Percentiles rank a stretch among this genome's conserved stretches.
Conservation (phyloP, 1,140 invertebrate species). For the Macrocentrus cingulum region DNA sequence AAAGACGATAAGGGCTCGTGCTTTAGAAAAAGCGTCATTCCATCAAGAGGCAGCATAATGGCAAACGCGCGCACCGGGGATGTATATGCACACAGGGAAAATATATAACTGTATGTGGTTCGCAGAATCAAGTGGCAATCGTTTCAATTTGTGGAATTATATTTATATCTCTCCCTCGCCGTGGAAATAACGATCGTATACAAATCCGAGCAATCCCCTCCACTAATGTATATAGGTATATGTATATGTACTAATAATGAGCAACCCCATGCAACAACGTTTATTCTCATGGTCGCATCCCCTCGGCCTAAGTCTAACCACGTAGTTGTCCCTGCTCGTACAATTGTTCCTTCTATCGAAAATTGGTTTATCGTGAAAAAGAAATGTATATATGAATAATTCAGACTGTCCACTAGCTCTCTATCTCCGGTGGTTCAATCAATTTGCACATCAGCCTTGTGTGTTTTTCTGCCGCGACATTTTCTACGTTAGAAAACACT, state of each 20-base stretch:
- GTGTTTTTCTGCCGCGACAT: no score
- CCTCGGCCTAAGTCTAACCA: conserved; percentile 15
- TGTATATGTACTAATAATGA: not conserved
- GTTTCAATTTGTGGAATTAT: conserved; percentile 17
- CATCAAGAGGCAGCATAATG: no score
- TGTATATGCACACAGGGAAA: not conserved
- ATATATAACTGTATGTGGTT: not conserved
- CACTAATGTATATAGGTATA: not conserved
- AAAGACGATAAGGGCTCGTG: no score
- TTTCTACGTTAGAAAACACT: no score
- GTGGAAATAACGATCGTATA: not conserved
- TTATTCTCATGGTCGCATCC: conserved; percentile 12
- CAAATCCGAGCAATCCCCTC: not conserved
- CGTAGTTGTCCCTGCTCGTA: conserved; percentile 32
- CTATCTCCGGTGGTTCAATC: conserved; percentile 54
- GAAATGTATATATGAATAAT: conserved; percentile 55
- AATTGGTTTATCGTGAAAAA: conserved; percentile 42
- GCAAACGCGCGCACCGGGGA: not conserved
- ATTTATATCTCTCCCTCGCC: conserved; percentile 3
- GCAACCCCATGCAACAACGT: not conserved
- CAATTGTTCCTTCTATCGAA: conserved; percentile 38
- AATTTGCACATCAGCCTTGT: conserved; percentile 35
- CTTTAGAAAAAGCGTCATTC: no score
- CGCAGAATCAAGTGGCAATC: conserved; percentile 16
- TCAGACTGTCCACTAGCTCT: conserved; percentile 43